These are phyloP conservation scores for Erynnis tages DNA, from an alignment of 2,888 invertebrate genomes.

Conservation along the genomic window DNA sequence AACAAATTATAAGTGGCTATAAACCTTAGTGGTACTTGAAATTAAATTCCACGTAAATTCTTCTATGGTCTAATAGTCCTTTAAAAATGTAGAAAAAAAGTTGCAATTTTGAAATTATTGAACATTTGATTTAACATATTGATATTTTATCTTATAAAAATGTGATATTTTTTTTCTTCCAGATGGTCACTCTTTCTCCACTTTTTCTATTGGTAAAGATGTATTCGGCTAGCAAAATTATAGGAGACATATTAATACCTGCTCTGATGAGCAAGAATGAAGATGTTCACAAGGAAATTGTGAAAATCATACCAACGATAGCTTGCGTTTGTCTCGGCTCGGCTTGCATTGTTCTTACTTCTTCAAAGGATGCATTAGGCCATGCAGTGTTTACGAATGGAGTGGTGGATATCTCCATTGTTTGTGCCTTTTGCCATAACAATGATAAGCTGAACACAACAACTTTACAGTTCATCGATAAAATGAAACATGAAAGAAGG, in stretches of 20 bases:
- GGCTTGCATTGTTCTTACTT: slow-evolving; percentile 43
- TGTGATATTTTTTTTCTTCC: slow-evolving; percentile 38
- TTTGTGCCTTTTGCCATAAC: slow-evolving; percentile 62
- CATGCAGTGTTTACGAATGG: slow-evolving; percentile 50
- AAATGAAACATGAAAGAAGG: slow-evolving; percentile 39
- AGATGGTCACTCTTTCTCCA: slow-evolving; percentile 61
- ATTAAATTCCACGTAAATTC: too few species aligned
- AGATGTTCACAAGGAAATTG: slow-evolving; percentile 51
- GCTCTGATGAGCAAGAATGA: slow-evolving; percentile 58
- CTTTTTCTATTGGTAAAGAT: slow-evolving; percentile 57
- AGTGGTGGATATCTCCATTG: slow-evolving; percentile 43
- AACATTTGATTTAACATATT: too few species aligned
- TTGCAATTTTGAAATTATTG: too few species aligned
- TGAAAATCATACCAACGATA: slow-evolving; percentile 49
- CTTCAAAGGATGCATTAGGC: slow-evolving; percentile 39
- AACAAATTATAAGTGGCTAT: too few species aligned
- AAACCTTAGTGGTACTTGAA: too few species aligned
- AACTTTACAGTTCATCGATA: slow-evolving; percentile 32
- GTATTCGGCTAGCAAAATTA: slow-evolving; percentile 59
- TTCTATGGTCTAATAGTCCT: too few species aligned
- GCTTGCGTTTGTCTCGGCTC: slow-evolving; percentile 61
- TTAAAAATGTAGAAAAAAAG: too few species aligned
- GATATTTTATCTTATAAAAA: too few species aligned
- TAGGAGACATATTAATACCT: slow-evolving; percentile 67
- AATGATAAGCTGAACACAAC: slow-evolving; percentile 31